Base-by-base conservation (phyloP, 1,140 invertebrate species). In the Ceratosolen solmsi region DNA sequence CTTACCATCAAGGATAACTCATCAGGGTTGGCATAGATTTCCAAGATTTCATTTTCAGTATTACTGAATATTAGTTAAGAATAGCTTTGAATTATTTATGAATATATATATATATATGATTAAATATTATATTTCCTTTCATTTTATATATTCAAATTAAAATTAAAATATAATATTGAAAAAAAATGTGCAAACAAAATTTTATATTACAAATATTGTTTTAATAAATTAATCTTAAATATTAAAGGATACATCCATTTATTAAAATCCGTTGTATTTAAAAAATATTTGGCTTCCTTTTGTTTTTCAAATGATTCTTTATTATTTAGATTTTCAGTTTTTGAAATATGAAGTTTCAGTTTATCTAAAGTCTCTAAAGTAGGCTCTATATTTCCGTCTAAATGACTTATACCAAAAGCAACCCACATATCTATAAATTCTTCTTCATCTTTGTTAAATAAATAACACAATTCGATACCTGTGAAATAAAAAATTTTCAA, bases 341-440 rank as follows among this genome's bases (percentile, higher is more conserved):
- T 83, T 76, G 60, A n/a, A 56, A 79, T 73, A 63, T 80, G 58
- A 76, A 54, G 60, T 73, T 90, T 86, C 84, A 92, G 84, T 72
- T 90, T 80, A 27, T 82, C 75, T n/a, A 92, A 84, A 54, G 79
- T 72, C 63, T 88, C 68, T n/a, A 91, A 2, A 33, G 90, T 89
- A 8, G 87, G 89, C 68, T 88, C 83, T 58, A 88, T 84, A 68
- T 88, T 86, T 46, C 83, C 85, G 20, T 85, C 74, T 41, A 86
- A 82, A 25, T 87, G 79, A 25, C 86, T 85, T 22, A 88, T 70
- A 46, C 87, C 87, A 78, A 87, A 92, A 22, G 88, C 89, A 51
- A 91, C 78, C 92, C 92, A 92, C 58, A 86, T 86, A 81, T 92
- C 90, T 0, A 91, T 84, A 83, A 92, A 88, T 68, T 87, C 87